Percentiles rank a stretch among this genome's conserved stretches.
These are phyloP conservation scores for Siphlonurus alternatus DNA, from an alignment of 2,888 invertebrate species.

Conservation along the genomic window DNA sequence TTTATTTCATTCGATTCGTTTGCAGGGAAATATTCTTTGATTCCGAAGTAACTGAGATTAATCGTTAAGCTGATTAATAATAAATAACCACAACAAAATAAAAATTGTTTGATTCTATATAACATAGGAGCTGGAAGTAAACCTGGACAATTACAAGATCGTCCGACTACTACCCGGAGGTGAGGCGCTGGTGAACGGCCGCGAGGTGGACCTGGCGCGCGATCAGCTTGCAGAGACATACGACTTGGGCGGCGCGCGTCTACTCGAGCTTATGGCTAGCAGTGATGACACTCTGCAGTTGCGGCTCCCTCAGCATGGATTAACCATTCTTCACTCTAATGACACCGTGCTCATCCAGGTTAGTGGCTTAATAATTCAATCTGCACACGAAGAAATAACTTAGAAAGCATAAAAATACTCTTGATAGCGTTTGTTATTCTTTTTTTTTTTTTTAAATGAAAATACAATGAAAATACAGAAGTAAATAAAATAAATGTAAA, in stretches of 20 bases:
- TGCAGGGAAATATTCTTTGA: too few relatives aligned
- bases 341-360: conserved; percentile 10
- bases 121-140: conserved; percentile 10
- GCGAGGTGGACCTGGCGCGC: neutral
- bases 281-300: conserved; percentile 9
- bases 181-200: conserved; percentile 6
- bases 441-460: too few relatives aligned
- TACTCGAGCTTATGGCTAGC: conserved; percentile 6
- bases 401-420: too few relatives aligned
- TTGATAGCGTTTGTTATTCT: too few relatives aligned
- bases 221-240: conserved; percentile 8
- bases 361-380: too few relatives aligned
- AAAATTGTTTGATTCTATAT: too few relatives aligned
- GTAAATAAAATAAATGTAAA: neutral
- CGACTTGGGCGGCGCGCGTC: conserved; percentile 6
- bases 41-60: too few relatives aligned
- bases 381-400: too few relatives aligned
- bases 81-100: too few relatives aligned
- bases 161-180: conserved; percentile 7
- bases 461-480: too few relatives aligned
- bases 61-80: too few relatives aligned
- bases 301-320: conserved; percentile 8
- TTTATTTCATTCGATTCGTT: too few relatives aligned
- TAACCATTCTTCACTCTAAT: conserved; percentile 8
- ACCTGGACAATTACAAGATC: conserved; percentile 12